Evolutionary conservation across 2,797 vertebrate genomes (phyloP), one percentile per base, ranked within the genome.

Genomic region (Margarornis squamiger): DNA sequence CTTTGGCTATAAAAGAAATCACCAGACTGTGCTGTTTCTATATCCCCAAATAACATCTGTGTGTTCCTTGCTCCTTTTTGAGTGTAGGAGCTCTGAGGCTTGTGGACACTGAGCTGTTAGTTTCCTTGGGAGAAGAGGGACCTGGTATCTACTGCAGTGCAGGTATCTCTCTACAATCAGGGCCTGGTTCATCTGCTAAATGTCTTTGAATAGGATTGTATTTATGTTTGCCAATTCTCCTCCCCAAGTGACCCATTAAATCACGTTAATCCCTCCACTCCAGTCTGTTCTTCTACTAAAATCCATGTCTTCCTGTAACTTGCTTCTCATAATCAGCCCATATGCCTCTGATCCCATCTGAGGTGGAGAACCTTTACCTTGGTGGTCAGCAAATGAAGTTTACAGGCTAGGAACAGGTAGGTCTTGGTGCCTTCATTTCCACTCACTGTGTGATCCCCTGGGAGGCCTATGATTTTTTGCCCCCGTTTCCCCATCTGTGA

Each of bases 241-340:
- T 81, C 68, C 52, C 65, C 46, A 88, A 52, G 54, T 86, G 78
- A 96, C 77, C 55, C 55, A 72, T 91, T 91, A 96, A 97, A 88
- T 92, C 62, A 79, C 2, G 0, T 93, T 79, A 95, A 94, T 94
- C 73, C 34, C 18, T 70, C 21, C 32, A 18, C 55, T 88, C 52
- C 88, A 67, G 49, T 76, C 76, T 91, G 65, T 89, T 92, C 66
- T 86, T 82, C 65, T 46, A 38, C 65, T 73, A 36, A 93, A 96
- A 88, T 74, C 90, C 59, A 23, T 38, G 48, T 86, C 34, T 94
- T 93, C 48, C 41, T 76, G 27, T 67, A 78, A 57, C 70, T 88
- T 88, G 48, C 70, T 88, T 82, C 55, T 73, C 41, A 36, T 75
- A 52, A 75, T 67, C 59, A 90, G 38, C 32, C 62, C 7, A 2